Percentiles rank a stretch among this genome's conserved stretches.
Conservation (phyloP, 2,888 invertebrate genomes). For the Campaea margaritaria region DNA sequence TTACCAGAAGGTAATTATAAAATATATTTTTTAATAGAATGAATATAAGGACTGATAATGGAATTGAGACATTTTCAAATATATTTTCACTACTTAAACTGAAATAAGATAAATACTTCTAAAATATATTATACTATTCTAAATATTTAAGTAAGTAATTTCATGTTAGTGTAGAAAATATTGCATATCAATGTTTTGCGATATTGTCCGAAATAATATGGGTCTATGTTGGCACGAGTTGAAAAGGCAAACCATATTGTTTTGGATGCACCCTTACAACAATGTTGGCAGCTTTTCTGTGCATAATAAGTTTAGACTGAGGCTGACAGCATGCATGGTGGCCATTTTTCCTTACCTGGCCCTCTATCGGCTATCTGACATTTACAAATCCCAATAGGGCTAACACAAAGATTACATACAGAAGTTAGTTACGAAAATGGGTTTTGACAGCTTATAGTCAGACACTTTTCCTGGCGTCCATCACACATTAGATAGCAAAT, state of each 20-base stretch:
- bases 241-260: neutral
- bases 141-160: too few relatives aligned
- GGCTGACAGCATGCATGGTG: too few relatives aligned
- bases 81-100: neutral
- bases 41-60: constrained; percentile 20
- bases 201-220: constrained; percentile 17
- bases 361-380: too few relatives aligned
- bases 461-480: too few relatives aligned
- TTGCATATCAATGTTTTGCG: constrained; percentile 24
- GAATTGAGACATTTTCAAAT: constrained; percentile 30
- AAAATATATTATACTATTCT: constrained; percentile 10
- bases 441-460: too few relatives aligned
- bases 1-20: neutral
- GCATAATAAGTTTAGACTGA: too few relatives aligned
- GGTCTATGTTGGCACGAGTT: constrained; percentile 15
- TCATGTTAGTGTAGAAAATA: constrained; percentile 13
- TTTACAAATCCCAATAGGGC: too few relatives aligned
- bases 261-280: too few relatives aligned
- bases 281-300: neutral
- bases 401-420: too few relatives aligned
- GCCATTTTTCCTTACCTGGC: too few relatives aligned
- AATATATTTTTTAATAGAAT: neutral
- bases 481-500: too few relatives aligned
- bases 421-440: too few relatives aligned
- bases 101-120: constrained; percentile 1